Evolutionary conservation across 2,888 invertebrate species (phyloP).

Genomic region (Synergus laeviventris): DNA sequence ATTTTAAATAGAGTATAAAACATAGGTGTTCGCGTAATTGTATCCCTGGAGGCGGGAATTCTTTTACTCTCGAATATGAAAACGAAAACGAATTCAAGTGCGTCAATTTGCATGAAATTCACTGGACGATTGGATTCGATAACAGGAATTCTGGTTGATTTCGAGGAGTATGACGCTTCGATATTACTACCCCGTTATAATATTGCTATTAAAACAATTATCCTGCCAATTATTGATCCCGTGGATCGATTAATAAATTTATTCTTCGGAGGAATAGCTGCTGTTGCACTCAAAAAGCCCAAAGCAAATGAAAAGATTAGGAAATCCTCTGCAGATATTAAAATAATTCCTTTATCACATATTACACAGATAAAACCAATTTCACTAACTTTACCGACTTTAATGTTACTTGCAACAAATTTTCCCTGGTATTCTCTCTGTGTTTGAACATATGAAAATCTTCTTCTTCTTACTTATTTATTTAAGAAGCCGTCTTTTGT

Average conservation of each 20-base stretch:
- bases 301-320: neutral
- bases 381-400: too few relatives aligned
- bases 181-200: neutral
- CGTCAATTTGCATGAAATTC: constrained; percentile 31
- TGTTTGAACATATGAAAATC: too few relatives aligned
- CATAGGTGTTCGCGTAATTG: constrained; percentile 18
- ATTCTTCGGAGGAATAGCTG: neutral
- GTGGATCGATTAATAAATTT: neutral
- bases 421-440: too few relatives aligned
- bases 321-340: neutral
- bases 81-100: constrained; percentile 27
- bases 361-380: too few relatives aligned
- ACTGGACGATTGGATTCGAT: constrained; percentile 11
- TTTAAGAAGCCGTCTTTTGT: too few relatives aligned
- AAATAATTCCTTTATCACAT: neutral
- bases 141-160: constrained; percentile 31
- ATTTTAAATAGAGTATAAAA: too few relatives aligned
- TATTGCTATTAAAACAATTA: constrained; percentile 22
- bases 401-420: too few relatives aligned
- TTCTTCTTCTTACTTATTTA: too few relatives aligned
- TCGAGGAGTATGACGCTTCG: neutral
- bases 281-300: too few relatives aligned
- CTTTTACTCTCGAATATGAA: neutral
- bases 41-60: constrained; percentile 19
- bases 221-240: neutral